Conservation (phyloP, 2,113 vertebrate genomes). For the Eptesicus fuscus region DNA sequence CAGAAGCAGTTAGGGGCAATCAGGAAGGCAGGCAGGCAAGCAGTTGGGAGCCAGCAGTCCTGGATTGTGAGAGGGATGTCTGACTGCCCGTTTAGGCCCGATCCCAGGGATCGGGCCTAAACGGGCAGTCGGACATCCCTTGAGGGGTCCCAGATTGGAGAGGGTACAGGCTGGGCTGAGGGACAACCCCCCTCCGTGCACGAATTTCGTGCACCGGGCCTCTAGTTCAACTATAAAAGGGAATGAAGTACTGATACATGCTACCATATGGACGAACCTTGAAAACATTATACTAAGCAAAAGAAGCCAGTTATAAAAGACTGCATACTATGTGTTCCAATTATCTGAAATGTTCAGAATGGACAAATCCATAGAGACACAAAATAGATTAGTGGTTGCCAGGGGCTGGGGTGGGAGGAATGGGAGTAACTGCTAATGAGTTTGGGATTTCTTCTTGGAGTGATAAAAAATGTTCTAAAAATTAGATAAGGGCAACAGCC, state of each 20-base stretch:
- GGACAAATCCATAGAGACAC: neutral
- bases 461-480: constrained; percentile 15
- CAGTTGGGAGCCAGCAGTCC: too few relatives aligned
- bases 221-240: neutral
- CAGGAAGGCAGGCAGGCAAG: too few relatives aligned
- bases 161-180: too few relatives aligned
- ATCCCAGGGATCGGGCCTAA: too few relatives aligned
- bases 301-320: neutral
- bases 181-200: too few relatives aligned
- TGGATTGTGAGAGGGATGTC: too few relatives aligned
- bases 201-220: too few relatives aligned
- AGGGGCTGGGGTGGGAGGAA: neutral
- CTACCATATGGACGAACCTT: neutral
- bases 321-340: neutral
- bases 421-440: neutral
- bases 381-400: neutral
- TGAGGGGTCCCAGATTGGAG: too few relatives aligned
- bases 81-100: too few relatives aligned
- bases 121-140: too few relatives aligned
- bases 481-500: neutral
- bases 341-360: neutral
- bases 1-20: too few relatives aligned
- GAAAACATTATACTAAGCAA: neutral
- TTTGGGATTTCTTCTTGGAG: neutral
- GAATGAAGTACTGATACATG: neutral